Evolutionary conservation across 2,797 vertebrate genomes (phyloP).

Genomic region (Diplodus puntazzo): DNA sequence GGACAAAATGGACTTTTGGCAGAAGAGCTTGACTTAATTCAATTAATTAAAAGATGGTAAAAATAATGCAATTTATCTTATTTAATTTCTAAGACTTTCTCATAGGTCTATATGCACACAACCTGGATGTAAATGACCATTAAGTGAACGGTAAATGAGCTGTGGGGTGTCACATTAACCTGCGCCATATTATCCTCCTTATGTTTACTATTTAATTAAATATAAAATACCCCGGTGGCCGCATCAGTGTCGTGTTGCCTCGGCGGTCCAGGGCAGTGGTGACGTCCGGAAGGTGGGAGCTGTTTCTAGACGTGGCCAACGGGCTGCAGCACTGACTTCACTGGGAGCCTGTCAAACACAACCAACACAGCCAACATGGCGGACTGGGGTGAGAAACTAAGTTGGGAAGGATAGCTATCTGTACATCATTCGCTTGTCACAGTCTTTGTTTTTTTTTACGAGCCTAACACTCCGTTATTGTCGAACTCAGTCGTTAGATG

Average conservation of each 20-base stretch:
- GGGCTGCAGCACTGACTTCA: constrained; percentile 61
- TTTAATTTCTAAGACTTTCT: too few relatives aligned
- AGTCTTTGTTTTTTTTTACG: constrained; percentile 2
- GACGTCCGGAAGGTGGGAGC: constrained; percentile 69
- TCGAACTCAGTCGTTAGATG: constrained; percentile 32
- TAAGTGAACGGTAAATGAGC: not conserved
- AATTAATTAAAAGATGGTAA: too few relatives aligned
- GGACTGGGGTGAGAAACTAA: constrained; percentile 91
- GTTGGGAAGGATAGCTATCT: constrained; percentile 48
- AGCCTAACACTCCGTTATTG: not conserved
- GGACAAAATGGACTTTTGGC: too few relatives aligned
- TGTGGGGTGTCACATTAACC: not conserved
- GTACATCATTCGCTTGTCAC: constrained; percentile 18
- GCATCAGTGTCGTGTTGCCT: not conserved
- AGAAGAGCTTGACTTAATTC: too few relatives aligned
- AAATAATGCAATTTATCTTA: too few relatives aligned
- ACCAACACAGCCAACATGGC: constrained; percentile 87
- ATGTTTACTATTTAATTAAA: constrained; percentile 10
- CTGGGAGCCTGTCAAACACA: constrained; percentile 77
- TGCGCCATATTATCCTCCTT: not conserved
- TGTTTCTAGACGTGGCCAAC: constrained; percentile 58
- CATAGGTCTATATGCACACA: too few relatives aligned
- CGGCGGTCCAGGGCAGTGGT: not conserved
- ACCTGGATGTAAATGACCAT: too few relatives aligned
- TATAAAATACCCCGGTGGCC: not conserved